Evolutionary conservation across 2,113 vertebrate genomes (phyloP).

Genomic region (Proteles cristata): DNA sequence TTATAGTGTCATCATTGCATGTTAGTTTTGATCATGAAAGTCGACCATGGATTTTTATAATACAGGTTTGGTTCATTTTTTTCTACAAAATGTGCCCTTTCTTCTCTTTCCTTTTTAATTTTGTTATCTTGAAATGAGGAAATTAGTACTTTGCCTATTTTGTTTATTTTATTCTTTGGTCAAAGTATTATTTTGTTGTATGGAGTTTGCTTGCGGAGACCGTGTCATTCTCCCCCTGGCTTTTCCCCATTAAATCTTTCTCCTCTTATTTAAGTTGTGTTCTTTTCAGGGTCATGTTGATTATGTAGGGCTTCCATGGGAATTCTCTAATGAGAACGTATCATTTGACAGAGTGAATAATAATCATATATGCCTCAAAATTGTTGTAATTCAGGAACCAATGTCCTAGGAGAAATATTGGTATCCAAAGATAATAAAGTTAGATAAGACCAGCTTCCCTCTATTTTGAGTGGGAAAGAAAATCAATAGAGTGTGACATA

Average conservation of each 20-base stretch:
- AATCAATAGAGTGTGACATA: neutral
- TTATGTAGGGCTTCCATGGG: neutral
- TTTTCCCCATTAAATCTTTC: neutral
- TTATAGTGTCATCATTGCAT: neutral
- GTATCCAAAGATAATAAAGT: conserved; percentile 2
- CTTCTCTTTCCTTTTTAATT: neutral
- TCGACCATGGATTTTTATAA: neutral
- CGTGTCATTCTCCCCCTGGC: neutral
- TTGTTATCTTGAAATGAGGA: neutral
- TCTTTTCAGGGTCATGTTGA: neutral
- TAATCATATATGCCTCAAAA: neutral
- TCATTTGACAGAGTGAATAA: neutral
- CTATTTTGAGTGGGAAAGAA: neutral
- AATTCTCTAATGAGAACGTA: neutral
- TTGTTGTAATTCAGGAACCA: neutral
- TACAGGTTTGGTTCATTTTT: neutral
- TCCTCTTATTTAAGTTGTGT: neutral
- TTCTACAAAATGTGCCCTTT: neutral
- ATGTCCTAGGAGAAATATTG: conserved; percentile 16
- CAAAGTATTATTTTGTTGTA: neutral
- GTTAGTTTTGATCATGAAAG: conserved; percentile 17
- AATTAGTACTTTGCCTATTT: neutral
- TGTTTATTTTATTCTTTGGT: neutral
- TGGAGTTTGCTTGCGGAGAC: neutral
- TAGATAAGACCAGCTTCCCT: neutral